Conservation (phyloP, 2,797 vertebrate genomes). For the Silurus lanzhouensis region DNA sequence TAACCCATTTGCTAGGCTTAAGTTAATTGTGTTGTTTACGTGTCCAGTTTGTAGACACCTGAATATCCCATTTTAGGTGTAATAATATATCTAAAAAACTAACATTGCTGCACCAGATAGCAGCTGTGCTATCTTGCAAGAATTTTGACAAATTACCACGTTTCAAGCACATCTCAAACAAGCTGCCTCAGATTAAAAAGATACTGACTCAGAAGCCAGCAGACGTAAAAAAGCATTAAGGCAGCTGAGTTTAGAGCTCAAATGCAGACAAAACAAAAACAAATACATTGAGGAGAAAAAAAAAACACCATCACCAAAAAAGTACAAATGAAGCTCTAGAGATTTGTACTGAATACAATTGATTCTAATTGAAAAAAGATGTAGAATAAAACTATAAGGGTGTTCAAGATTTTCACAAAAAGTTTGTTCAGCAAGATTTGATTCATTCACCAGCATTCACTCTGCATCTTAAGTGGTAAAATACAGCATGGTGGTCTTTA, state of each 20-base stretch:
- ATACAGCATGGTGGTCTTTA: not conserved
- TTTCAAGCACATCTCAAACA: not conserved
- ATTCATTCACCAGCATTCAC: not conserved
- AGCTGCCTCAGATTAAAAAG: not conserved
- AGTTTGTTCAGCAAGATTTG: not conserved
- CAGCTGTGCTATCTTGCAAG: not conserved
- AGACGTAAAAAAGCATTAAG: not conserved
- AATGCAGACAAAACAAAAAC: constrained; percentile 1
- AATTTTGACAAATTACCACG: not conserved
- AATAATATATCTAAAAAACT: no score
- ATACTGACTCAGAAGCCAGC: not conserved
- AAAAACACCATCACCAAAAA: not conserved
- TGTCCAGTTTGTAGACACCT: no score
- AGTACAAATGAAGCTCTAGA: not conserved
- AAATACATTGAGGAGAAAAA: not conserved
- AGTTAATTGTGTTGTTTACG: no score
- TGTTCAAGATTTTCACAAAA: not conserved
- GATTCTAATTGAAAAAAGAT: no score
- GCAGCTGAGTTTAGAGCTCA: not conserved
- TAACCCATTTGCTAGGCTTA: not conserved
- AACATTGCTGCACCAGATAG: not conserved
- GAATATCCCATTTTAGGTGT: no score
- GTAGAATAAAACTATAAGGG: no score
- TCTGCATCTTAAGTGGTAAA: not conserved
- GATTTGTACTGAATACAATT: not conserved